Conservation (phyloP, 2,797 vertebrate genomes). For the Tachyglossus aculeatus region DNA sequence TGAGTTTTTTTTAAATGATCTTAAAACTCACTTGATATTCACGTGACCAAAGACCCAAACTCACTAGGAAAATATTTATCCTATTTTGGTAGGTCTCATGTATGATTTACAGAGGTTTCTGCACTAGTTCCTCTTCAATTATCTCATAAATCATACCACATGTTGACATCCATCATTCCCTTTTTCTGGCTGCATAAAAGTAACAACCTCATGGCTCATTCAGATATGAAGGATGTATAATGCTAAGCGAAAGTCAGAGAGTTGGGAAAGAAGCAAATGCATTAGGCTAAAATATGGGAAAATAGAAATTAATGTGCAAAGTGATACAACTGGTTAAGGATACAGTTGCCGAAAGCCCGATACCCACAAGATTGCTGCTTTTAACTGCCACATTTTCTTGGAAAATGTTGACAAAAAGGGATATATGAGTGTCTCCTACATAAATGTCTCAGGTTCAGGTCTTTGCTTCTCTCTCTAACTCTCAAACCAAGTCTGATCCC, state of each 20-base stretch:
- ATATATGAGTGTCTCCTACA: no score
- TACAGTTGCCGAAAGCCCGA: no score
- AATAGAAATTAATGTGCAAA: no score
- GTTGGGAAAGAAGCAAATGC: no score
- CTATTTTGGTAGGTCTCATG: background rate
- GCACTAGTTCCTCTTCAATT: conserved; percentile 36
- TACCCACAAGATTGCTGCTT: no score
- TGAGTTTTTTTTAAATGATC: background rate
- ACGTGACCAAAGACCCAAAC: background rate
- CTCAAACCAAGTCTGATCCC: no score
- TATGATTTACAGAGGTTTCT: conserved; percentile 33
- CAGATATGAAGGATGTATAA: background rate
- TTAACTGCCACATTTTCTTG: no score
- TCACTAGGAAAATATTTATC: background rate
- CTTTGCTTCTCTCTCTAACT: no score
- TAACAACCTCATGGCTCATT: background rate
- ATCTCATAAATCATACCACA: conserved; percentile 23
- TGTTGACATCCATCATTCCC: background rate
- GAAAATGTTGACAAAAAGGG: no score
- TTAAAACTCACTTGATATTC: background rate
- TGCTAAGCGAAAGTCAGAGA: background rate
- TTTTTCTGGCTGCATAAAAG: background rate
- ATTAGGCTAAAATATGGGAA: no score
- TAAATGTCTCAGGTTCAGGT: no score
- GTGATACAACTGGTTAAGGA: no score